A percentile compares a stretch with the other conserved stretches of the same genome.
Evolutionary conservation across 2,888 invertebrate genomes (phyloP).

Genomic region (Metopia argyrocephala): DNA sequence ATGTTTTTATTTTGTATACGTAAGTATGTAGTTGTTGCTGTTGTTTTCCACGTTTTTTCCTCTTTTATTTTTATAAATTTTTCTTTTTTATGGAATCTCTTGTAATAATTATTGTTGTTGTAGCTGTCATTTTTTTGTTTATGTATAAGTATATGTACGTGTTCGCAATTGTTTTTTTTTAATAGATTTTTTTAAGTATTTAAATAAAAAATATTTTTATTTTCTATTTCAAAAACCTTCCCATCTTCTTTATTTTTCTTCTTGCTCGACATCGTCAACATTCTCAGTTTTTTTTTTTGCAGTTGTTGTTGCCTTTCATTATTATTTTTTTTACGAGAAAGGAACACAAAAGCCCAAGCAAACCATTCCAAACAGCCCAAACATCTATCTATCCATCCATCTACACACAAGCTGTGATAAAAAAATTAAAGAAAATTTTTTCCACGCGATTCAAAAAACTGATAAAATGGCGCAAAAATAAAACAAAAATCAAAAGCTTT

Average conservation of each 20-base stretch:
- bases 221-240: constrained; percentile 50
- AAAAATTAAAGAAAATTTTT: constrained; percentile 56
- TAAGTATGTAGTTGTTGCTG: too few relatives aligned
- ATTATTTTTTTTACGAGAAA: constrained; percentile 48
- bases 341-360: constrained; percentile 56
- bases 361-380: constrained; percentile 33
- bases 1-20: constrained; percentile 40
- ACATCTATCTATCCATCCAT: neutral
- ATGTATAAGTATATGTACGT: constrained; percentile 34
- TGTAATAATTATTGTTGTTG: constrained; percentile 4
- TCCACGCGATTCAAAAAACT: constrained; percentile 54
- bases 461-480: neutral
- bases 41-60: constrained; percentile 11
- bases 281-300: constrained; percentile 38
- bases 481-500: constrained; percentile 47
- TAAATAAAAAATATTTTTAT: constrained; percentile 45
- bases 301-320: constrained; percentile 23
- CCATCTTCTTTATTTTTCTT: constrained; percentile 12
- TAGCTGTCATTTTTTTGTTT: constrained; percentile 49
- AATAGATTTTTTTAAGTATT: constrained; percentile 17
- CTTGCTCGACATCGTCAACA: constrained; percentile 17
- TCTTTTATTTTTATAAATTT: neutral
- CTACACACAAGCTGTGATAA: constrained; percentile 38
- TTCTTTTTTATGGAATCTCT: neutral
- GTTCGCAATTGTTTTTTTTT: constrained; percentile 48